A percentile compares a stretch with the other conserved stretches of the same genome.
These are phyloP conservation scores for Montipora efflorescens DNA, from an alignment of 64 coral and sea anemone genomes.

Conservation along the genomic window DNA sequence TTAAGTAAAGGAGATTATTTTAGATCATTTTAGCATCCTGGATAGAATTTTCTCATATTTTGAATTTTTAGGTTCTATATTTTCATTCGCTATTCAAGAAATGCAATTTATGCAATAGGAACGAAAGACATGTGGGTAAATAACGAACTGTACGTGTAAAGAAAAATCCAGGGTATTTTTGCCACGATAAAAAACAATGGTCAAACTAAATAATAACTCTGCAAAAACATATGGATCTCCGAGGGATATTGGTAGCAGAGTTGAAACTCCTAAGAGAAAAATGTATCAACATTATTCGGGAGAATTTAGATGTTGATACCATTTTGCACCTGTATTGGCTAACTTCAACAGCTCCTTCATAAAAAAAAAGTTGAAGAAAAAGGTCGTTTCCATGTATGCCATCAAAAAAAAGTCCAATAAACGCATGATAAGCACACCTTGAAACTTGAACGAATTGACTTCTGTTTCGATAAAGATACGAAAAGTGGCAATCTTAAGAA, in stretches of 20 bases:
- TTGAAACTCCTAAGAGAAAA: not conserved
- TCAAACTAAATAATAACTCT: no score
- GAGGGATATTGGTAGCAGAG: not conserved
- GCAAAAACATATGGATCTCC: no score
- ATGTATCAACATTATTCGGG: not conserved
- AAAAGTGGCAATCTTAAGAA: not conserved
- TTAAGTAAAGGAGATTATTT: no score
- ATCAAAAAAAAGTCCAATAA: not conserved
- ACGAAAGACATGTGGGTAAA: not conserved
- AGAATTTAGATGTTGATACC: not conserved
- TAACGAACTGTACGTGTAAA: not conserved
- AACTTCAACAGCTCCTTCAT: not conserved
- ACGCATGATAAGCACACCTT: not conserved
- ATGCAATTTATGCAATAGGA: not conserved
- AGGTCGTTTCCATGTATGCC: no score
- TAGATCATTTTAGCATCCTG: not conserved
- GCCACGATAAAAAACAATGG: no score
- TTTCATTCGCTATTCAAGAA: not conserved
- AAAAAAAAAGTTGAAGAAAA: no score
- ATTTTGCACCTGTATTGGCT: not conserved
- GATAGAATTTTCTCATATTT: constrained; percentile 4
- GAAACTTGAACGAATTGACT: not conserved
- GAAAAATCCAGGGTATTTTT: no score
- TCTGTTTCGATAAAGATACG: not conserved
- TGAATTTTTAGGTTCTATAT: not conserved